A percentile compares a stretch with the other conserved stretches of the same genome.
Conservation (phyloP, 2,113 vertebrate species). For the Copsychus sechellarum region DNA sequence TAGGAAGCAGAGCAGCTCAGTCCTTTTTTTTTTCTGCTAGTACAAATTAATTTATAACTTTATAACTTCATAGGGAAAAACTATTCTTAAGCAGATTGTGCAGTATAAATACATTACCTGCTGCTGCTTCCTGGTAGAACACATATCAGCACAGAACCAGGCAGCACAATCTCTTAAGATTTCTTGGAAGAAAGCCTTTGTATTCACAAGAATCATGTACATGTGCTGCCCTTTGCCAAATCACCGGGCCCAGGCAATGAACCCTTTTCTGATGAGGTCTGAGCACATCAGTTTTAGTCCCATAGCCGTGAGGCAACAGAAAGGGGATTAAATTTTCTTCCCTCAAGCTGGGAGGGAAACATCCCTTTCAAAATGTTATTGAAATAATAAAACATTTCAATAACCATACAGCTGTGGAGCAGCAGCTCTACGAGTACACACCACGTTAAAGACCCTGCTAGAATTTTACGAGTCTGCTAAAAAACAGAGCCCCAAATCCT, state of each 20-base stretch:
- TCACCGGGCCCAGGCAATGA: background rate
- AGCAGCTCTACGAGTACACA: conserved; percentile 32
- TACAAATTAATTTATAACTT: background rate
- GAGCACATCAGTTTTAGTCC: background rate
- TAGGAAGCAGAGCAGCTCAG: background rate
- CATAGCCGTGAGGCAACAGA: background rate
- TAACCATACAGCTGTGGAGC: conserved; percentile 54
- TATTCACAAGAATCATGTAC: background rate
- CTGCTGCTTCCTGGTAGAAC: background rate
- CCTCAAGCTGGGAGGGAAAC: conserved; percentile 22
- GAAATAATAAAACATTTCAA: conserved; percentile 67
- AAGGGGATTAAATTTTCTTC: conserved; percentile 33
- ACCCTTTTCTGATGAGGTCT: background rate
- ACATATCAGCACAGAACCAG: background rate
- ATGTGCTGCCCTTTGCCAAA: accelerated
- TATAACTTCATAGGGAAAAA: background rate
- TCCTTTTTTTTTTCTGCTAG: background rate
- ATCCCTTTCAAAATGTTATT: conserved; percentile 54
- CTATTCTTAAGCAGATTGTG: background rate
- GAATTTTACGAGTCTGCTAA: conserved; percentile 34
- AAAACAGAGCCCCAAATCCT: conserved; percentile 41
- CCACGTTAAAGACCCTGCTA: conserved; percentile 25
- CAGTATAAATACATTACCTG: background rate
- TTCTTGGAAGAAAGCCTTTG: background rate
- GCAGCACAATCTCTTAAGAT: background rate